Percentiles rank a stretch among this genome's conserved stretches.
phyloP scores from a whole-genome alignment of 2,113 vertebrate genomes.

The Prunella himalayana region DNA sequence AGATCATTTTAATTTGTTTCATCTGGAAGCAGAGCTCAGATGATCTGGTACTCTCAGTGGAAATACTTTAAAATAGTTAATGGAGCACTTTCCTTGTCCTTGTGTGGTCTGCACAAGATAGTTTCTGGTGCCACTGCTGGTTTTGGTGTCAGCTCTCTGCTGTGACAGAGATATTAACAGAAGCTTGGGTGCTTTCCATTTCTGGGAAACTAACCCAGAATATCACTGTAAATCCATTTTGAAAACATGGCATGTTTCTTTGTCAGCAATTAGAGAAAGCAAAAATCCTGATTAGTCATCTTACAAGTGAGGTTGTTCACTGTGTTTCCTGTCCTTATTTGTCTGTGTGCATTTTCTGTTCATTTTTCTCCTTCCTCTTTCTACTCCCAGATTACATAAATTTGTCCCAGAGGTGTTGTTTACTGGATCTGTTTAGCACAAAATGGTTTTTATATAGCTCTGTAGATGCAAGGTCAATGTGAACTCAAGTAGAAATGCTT shows the following conservation, averaged over 20 bases:
- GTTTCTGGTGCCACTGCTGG: neutral
- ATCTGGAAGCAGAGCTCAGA: neutral
- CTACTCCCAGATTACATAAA: neutral
- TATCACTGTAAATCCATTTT: neutral
- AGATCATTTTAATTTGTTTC: neutral
- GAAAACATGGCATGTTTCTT: neutral
- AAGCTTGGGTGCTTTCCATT: neutral
- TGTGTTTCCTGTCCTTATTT: neutral
- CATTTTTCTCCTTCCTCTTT: neutral
- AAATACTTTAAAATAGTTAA: neutral
- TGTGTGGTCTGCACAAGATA: neutral
- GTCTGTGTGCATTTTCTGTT: neutral
- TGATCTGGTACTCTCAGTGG: neutral
- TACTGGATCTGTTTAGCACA: neutral
- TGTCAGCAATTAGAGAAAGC: neutral
- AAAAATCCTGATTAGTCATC: neutral
- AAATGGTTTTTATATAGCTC: neutral
- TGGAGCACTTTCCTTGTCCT: neutral
- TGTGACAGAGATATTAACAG: neutral
- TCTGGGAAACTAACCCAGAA: neutral
- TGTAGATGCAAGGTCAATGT: neutral
- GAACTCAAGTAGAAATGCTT: neutral
- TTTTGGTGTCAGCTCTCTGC: neutral
- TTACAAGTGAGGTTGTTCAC: neutral
- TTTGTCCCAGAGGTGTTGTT: neutral